A percentile compares a stretch with the other conserved stretches of the same genome.
phyloP scores from a whole-genome alignment of 2,113 vertebrate species.

The Calypte anna region DNA sequence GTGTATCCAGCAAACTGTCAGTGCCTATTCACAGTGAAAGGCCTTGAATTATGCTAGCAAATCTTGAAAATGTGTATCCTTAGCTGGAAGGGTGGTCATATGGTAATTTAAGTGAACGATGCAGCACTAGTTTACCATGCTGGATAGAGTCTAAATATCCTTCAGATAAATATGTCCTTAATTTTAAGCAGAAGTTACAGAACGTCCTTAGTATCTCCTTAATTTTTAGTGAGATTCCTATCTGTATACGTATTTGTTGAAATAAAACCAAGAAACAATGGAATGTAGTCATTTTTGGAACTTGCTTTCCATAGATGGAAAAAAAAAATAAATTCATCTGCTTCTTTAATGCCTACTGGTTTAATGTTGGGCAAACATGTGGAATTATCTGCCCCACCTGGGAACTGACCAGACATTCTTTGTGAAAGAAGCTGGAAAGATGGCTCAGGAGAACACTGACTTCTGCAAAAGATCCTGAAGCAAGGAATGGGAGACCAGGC shows the following conservation, averaged over 20 bases:
- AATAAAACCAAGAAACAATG: not conserved
- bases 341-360: not conserved
- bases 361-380: not conserved
- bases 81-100: not conserved
- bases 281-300: not conserved
- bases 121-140: not conserved
- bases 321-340: not conserved
- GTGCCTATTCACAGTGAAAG: not conserved
- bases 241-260: not conserved
- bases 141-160: not conserved
- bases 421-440: not conserved
- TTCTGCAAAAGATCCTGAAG: not conserved
- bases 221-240: not conserved
- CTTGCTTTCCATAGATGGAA: not conserved
- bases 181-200: not conserved
- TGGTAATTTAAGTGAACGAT: not conserved
- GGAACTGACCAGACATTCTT: not conserved
- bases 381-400: not conserved
- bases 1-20: not conserved
- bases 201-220: too few relatives aligned
- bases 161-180: not conserved
- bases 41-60: not conserved
- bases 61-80: constrained; percentile 27
- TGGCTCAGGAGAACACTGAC: not conserved
- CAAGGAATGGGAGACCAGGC: not conserved